Base-by-base conservation (phyloP, 2,113 vertebrate genomes). In the Semicossyphus pulcher region DNA sequence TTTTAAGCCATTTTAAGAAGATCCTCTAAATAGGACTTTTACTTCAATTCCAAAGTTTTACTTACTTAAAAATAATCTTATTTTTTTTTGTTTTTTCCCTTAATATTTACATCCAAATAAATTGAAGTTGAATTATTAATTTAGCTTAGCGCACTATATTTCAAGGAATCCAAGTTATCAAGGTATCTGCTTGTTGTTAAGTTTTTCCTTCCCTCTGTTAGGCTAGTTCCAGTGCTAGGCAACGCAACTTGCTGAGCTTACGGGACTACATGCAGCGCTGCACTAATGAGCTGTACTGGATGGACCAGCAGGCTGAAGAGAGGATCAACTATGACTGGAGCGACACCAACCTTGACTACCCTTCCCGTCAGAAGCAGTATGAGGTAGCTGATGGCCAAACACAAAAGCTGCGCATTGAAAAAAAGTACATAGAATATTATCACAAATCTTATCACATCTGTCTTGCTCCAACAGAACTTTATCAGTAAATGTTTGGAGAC, bases 201-300 rank as follows among this genome's bases (percentile, higher is more conserved):
- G 28, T 31, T 32, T 76, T 34, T 51, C 10, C 36, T 0, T 21
- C 16, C 29, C 1, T 5, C 51, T 90, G 80, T 67, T 79, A 2
- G 92, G 85, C 81, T 2, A 81, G 1, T 0, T 98, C 98, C 0
- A 86, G 93, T 18, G 89, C 92, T 7, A 94, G 97, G 36, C 97
- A 99, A 94, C 95, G 92, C 78, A 89, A 99, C 90, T 92, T 99
- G 90, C 90, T 92, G 68, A 95, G 92, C 1, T 92, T 99, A 88
- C 94, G 96, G 57, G 96, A 98, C 76, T 99, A 97, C 92, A 99
- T 99, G 98, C 98, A 98, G 89, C 95, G 94, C 81, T 98, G 97
- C 93, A 99, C 98, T 89, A 98, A 98, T 5, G 97, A 99, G 92
- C 95, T 99, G 26, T 99, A 98, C 94, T 99, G 98, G 98, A 94